Conservation (phyloP, 2,888 invertebrate species). For the Molorchus minor region DNA sequence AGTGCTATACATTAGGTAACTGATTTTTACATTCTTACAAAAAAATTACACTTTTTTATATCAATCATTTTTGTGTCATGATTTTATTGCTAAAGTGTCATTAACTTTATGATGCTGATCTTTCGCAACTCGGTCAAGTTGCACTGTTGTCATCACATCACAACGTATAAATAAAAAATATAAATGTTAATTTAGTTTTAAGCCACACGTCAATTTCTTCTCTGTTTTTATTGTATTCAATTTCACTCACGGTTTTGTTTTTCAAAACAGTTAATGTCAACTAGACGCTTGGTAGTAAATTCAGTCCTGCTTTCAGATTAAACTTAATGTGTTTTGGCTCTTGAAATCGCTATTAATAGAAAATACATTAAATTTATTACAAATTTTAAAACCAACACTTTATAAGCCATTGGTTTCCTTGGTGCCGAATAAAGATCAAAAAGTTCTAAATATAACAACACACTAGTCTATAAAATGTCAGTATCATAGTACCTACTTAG, state of each 20-base stretch:
- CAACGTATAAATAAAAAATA: no score
- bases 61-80: no score
- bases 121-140: no score
- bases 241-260: slow-evolving; percentile 11
- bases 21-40: no score
- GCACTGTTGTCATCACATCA: no score
- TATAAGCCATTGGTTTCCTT: slow-evolving; percentile 15
- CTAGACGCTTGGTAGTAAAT: slow-evolving; percentile 9
- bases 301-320: slow-evolving; percentile 18
- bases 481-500: neutral
- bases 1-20: no score
- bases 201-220: neutral
- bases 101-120: no score
- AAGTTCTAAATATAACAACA: slow-evolving; percentile 12
- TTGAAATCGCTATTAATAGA: slow-evolving; percentile 20
- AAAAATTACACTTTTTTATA: no score
- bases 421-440: slow-evolving; percentile 10
- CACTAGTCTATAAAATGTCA: slow-evolving; percentile 4
- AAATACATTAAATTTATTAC: slow-evolving; percentile 21
- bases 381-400: slow-evolving; percentile 20
- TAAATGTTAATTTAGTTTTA: no score
- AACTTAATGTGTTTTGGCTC: slow-evolving; percentile 22
- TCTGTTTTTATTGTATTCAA: neutral
- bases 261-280: slow-evolving; percentile 8
- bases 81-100: no score